Evolutionary conservation across 2,797 vertebrate genomes (phyloP).

Genomic region (Gymnoscopelus braueri): DNA sequence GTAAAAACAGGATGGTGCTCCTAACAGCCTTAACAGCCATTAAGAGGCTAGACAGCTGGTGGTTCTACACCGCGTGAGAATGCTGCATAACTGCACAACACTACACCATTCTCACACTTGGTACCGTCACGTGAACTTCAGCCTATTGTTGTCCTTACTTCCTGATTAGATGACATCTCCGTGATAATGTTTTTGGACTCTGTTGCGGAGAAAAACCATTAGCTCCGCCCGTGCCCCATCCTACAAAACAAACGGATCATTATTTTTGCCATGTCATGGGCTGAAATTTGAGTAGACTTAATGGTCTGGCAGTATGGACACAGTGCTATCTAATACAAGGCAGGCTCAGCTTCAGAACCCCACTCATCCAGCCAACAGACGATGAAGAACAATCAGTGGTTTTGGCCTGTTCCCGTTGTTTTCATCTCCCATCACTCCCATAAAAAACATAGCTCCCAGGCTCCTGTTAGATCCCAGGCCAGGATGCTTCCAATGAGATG

Average conservation of each 20-base stretch:
- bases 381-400: conserved; percentile 21
- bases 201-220: no score
- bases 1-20: conserved; percentile 65
- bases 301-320: not conserved
- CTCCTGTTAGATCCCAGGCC: conserved; percentile 24
- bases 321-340: conserved; percentile 1
- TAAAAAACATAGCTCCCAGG: conserved; percentile 20
- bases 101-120: conserved; percentile 36
- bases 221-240: not conserved
- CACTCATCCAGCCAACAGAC: conserved; percentile 23
- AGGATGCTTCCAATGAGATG: conserved; percentile 9
- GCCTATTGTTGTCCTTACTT: not conserved
- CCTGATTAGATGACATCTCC: not conserved
- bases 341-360: not conserved
- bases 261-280: not conserved
- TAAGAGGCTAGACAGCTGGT: not conserved
- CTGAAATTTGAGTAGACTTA: conserved; percentile 8
- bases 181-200: no score
- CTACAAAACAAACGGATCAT: conserved; percentile 1
- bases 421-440: conserved; percentile 11
- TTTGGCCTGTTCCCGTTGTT: conserved; percentile 22
- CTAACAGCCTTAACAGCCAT: not conserved
- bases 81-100: conserved; percentile 13
- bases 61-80: conserved; percentile 23
- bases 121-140: conserved; percentile 27